Evolutionary conservation across 64 coral and sea anemone species (phyloP).

Genomic region (Stichodactyla helianthus): DNA sequence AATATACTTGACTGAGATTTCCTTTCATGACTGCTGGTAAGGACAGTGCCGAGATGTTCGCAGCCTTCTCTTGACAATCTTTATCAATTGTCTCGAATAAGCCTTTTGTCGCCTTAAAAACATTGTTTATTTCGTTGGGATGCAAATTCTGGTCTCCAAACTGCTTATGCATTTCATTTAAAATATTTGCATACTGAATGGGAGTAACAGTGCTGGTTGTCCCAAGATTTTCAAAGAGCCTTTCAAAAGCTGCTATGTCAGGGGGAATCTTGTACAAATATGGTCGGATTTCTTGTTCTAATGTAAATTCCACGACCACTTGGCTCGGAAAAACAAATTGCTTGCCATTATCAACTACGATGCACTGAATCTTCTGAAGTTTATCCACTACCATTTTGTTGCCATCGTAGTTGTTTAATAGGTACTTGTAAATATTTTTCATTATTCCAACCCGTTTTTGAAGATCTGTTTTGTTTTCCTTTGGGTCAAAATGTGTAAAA

Average conservation of each 20-base stretch:
- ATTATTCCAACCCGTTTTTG: no score
- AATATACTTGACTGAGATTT: background rate
- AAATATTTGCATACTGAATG: background rate
- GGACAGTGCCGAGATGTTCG: background rate
- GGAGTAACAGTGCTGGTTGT: no score
- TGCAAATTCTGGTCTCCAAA: conserved; percentile 7
- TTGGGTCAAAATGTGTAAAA: no score
- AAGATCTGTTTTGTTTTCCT: no score
- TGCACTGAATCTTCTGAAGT: conserved; percentile 10
- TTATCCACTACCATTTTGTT: no score
- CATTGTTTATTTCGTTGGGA: conserved; percentile 8
- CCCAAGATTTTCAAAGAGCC: no score
- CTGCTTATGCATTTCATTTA: conserved; percentile 18
- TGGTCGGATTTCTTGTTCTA: conserved; percentile 39
- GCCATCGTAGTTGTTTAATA: no score
- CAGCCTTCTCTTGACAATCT: background rate
- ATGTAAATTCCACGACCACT: conserved; percentile 18
- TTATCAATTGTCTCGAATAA: background rate
- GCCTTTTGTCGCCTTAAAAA: conserved; percentile 19
- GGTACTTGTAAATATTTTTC: no score
- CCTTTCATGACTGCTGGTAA: background rate
- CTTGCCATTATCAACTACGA: conserved; percentile 32
- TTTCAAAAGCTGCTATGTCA: no score
- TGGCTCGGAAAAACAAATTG: conserved; percentile 21
- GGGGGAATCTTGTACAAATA: background rate